Base-by-base conservation (phyloP, 2,888 invertebrate genomes). In the Caenorhabditis sp. region DNA sequence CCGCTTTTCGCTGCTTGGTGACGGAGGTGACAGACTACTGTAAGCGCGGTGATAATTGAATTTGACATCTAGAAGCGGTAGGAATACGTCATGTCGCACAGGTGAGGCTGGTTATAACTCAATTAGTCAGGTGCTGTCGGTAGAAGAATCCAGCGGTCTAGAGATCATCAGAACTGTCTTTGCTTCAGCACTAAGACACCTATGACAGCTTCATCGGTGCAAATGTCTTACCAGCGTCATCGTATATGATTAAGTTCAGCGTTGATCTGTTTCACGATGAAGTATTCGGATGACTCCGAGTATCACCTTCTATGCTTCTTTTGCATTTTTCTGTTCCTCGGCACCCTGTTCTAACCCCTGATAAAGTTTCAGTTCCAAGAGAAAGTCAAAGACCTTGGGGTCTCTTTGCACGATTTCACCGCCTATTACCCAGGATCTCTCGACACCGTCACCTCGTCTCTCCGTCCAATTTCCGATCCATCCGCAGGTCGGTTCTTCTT, bases 351-450 rank as follows among this genome's bases (percentile, higher is more conserved):
- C 24, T 60, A 24, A 20, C 37, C 47, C 47, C 47, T 18, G 47
- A 2, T 47, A 47, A 26, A 69, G 51, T 76, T 76, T 47, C 77
- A 80, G 76, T 80, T 81, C 72, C 80, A 83, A 77, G 80, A 81
- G 20, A 84, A 85, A 77, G 68, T 82, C 26, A 85, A 85, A 64
- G 85, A 85, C 51, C 82, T 86, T 28, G 82, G 80, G 13, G 80
- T 80, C 13, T 80, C 84, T 20, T 83, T 86, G 4, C 84, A 85
- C 53, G 87, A 87, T 62, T 87, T 86, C 83, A 79, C 85, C 35
- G 77, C 85, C 26, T 87, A 85, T 61, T 87, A 87, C 53, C 82
- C 83, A 6, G 61, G 74, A 20, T 81, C 86, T 11, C 62, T 86
- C 44, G 87, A 87, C 28, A 82, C 85, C 1, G 85, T 87, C 47